Percentiles rank a stretch among this genome's conserved stretches.
These are phyloP conservation scores for Myotis yumanensis DNA, from an alignment of 2,113 vertebrate species.

Conservation along the genomic window DNA sequence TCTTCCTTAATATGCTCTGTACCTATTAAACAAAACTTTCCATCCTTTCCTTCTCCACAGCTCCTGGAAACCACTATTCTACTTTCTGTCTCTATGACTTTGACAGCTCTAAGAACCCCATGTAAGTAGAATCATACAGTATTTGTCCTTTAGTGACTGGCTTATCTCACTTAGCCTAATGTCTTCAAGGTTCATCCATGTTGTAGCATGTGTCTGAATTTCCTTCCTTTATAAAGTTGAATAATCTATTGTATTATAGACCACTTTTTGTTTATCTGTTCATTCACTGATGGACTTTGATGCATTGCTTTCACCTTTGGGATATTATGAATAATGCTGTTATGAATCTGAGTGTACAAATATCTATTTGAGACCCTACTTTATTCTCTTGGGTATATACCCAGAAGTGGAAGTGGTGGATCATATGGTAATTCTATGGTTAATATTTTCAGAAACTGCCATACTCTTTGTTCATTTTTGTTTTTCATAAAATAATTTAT, in stretches of 20 bases:
- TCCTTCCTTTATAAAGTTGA: background rate
- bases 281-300: background rate
- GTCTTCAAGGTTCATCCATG: background rate
- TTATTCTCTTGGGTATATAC: background rate
- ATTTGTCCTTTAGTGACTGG: background rate
- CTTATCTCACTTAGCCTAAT: background rate
- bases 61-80: background rate
- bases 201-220: background rate
- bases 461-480: background rate
- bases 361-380: background rate
- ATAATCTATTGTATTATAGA: background rate
- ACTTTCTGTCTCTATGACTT: background rate
- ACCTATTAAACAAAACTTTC: background rate
- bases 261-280: background rate
- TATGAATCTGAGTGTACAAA: background rate
- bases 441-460: background rate
- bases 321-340: background rate
- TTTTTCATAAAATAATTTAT: background rate
- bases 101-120: background rate
- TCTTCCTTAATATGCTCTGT: background rate
- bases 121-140: background rate
- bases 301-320: background rate
- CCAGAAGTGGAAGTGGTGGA: background rate
- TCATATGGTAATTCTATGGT: background rate
- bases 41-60: too few species aligned